These are phyloP conservation scores for Anguilla marmorata DNA, from an alignment of 2,797 vertebrate species.

Conservation along the genomic window DNA sequence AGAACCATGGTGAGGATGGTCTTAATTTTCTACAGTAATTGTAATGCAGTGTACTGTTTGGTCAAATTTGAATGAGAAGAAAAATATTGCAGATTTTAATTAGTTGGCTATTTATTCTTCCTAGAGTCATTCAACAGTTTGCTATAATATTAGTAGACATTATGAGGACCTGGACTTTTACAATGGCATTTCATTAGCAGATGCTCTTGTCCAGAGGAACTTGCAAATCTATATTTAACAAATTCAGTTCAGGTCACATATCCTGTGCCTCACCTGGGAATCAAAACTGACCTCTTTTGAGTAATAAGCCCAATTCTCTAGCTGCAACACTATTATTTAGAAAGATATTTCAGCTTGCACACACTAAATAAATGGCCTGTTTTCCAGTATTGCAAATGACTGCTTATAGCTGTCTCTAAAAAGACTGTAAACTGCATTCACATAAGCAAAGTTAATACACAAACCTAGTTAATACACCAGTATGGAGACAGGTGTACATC, in stretches of 20 bases:
- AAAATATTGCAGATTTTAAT: background rate
- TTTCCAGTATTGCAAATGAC: background rate
- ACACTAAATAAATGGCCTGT: background rate
- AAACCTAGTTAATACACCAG: background rate
- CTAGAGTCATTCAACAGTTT: background rate
- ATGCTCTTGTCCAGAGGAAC: too few species aligned
- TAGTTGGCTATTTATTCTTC: background rate
- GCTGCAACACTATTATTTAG: background rate
- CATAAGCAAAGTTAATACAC: background rate
- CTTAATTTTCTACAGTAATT: background rate
- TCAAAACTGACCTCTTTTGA: background rate
- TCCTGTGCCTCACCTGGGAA: too few species aligned
- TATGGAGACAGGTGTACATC: too few species aligned
- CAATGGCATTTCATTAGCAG: too few species aligned
- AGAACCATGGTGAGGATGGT: background rate
- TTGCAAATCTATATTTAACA: background rate
- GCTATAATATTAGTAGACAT: background rate
- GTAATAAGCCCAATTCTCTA: background rate
- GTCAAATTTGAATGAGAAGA: background rate
- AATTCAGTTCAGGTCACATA: too few species aligned
- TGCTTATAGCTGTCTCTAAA: background rate
- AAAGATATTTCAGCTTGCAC: slow-evolving; percentile 11
- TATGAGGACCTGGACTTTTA: background rate
- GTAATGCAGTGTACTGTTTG: background rate
- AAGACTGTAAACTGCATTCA: background rate